Percentiles rank a stretch among this genome's conserved stretches.
Evolutionary conservation across 2,113 vertebrate genomes (phyloP).

Genomic region (Pedetes capensis): DNA sequence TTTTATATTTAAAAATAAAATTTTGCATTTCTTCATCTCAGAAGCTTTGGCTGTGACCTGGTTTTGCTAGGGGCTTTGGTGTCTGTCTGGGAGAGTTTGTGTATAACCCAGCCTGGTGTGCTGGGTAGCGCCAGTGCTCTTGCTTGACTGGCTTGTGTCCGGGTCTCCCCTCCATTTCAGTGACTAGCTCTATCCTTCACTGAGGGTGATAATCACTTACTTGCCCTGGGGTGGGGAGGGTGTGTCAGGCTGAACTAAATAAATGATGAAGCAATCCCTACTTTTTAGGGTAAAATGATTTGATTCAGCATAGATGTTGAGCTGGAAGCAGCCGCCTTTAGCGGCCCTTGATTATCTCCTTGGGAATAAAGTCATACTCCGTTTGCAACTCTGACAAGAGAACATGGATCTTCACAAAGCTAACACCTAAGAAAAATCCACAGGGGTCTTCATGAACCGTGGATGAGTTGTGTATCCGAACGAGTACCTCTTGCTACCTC

Average conservation of each 20-base stretch:
- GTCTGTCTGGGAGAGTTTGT: background rate
- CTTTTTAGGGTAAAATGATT: background rate
- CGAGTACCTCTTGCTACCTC: background rate
- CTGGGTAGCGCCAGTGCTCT: background rate
- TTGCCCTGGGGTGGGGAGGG: background rate
- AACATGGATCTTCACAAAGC: background rate
- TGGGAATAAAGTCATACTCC: background rate
- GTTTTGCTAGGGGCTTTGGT: background rate
- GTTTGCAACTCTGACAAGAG: background rate
- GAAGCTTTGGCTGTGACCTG: background rate
- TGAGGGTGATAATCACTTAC: background rate
- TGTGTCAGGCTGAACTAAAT: background rate
- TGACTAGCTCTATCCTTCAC: background rate
- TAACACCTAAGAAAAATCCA: background rate
- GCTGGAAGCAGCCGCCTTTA: background rate
- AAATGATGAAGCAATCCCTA: background rate
- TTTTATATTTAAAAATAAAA: conserved; percentile 1
- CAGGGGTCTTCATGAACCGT: background rate
- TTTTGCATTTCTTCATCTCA: background rate
- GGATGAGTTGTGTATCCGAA: background rate
- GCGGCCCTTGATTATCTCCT: background rate
- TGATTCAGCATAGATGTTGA: background rate
- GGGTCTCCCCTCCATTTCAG: background rate
- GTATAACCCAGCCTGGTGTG: too few species aligned
- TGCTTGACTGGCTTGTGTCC: background rate